Evolutionary conservation across 1,140 invertebrate species (phyloP), one percentile per base, ranked within the genome.

Genomic region (Drosophila malerkotliana): DNA sequence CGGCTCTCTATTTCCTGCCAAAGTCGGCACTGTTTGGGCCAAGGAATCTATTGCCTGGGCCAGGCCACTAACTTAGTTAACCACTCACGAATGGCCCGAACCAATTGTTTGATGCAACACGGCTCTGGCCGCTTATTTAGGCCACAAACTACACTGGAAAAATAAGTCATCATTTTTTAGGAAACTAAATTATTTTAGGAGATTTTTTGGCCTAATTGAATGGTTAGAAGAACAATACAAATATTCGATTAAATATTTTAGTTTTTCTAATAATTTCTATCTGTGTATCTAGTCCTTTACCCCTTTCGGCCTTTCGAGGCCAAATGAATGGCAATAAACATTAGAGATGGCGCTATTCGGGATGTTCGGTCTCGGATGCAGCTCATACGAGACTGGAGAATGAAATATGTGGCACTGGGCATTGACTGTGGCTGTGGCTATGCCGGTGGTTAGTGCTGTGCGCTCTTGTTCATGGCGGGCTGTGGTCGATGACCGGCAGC

Each of bases 401-500:
- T 88, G 79, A 87, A 77, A 88, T 85, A 88, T 85, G 80, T 78
- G 58, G 44, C 62, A 66, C 56, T 74, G 67, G 67, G 64, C 67
- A 71, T 74, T 74, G 71, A 73, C 72, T 62, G 59, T 59, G 56
- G 8, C 59, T 44, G 26, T 48, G 63, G 51, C 51, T 6, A 34
- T 53, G 15, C 10, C 63, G 66, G 54, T 56, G 66, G 66, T 73
- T 60, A 74, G 59, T 54, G 51, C 34, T 41, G 30, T 41, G 53
- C 60, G 41, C 71, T 37, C 58, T 73, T 52, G 52, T 81, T 53
- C 73, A 47, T 59, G 47, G 66, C 32, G 41, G 14, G 14, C 63
- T 75, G 41, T 59, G 60, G 78, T 81, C 78, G 80, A 56, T 80
- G 78, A 81, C 78, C 78, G 39, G 47, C 66, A 72, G 32, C 45